These are phyloP conservation scores for Digitonthophagus gazella DNA, from an alignment of 2,888 invertebrate species.

Conservation along the genomic window DNA sequence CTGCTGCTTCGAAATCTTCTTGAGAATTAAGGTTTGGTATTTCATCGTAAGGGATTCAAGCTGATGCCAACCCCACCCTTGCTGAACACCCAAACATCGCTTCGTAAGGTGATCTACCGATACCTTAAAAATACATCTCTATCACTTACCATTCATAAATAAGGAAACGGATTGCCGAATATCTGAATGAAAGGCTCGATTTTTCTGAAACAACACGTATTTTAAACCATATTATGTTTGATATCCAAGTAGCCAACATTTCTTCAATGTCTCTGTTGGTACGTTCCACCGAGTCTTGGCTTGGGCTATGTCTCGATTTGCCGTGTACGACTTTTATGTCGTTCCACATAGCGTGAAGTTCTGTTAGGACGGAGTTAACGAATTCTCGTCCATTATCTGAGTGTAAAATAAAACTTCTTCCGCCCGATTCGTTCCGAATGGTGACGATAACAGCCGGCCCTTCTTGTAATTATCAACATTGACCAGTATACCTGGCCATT, in stretches of 20 bases:
- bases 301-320: slow-evolving; percentile 31
- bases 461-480: too few relatives aligned
- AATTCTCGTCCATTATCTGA: slow-evolving; percentile 2
- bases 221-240: slow-evolving; percentile 43
- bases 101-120: too few relatives aligned
- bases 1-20: slow-evolving; percentile 3
- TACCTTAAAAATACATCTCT: neutral
- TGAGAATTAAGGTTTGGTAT: slow-evolving; percentile 19
- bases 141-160: neutral
- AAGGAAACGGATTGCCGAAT: slow-evolving; percentile 25
- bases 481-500: too few relatives aligned
- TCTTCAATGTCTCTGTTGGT: slow-evolving; percentile 45
- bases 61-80: too few relatives aligned
- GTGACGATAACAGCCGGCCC: too few relatives aligned
- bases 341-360: slow-evolving; percentile 22
- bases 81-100: too few relatives aligned
- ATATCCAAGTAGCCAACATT: slow-evolving; percentile 45
- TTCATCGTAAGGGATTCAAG: slow-evolving; percentile 15
- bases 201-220: slow-evolving; percentile 49
- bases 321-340: slow-evolving; percentile 33
- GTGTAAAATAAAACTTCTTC: neutral
- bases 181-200: slow-evolving; percentile 42
- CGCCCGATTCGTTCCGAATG: too few relatives aligned
- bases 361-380: slow-evolving; percentile 18
- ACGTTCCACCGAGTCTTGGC: slow-evolving; percentile 45